phyloP scores from a whole-genome alignment of 37 sponge, comb jelly and placozoan species.

The Crambe crambe region DNA sequence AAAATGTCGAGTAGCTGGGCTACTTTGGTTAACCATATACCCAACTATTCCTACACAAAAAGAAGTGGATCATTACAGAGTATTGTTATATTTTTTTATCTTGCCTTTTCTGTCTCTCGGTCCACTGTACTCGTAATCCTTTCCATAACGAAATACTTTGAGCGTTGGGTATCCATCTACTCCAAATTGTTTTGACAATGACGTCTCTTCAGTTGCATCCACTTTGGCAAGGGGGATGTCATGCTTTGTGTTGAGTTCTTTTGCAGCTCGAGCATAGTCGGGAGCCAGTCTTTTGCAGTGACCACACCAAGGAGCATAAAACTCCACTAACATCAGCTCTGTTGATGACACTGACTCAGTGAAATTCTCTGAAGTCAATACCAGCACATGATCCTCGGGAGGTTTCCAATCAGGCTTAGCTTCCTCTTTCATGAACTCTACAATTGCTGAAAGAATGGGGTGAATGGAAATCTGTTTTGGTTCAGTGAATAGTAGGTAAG shows the following conservation, averaged over 20 bases:
- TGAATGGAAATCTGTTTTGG: too few species aligned
- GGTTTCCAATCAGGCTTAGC: slow-evolving; percentile 71
- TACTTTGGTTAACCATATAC: slow-evolving; percentile 57
- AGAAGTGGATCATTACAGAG: too few species aligned
- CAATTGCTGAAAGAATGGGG: slow-evolving; percentile 33
- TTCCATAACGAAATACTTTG: slow-evolving; percentile 62
- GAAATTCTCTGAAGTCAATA: slow-evolving; percentile 70
- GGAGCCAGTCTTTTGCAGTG: slow-evolving; percentile 68
- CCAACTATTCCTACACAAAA: slow-evolving; percentile 39
- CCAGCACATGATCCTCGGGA: slow-evolving; percentile 64
- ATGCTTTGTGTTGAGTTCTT: slow-evolving; percentile 14
- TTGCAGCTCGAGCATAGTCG: slow-evolving; percentile 50
- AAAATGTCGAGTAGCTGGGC: slow-evolving; percentile 41
- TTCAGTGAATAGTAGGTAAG: neutral
- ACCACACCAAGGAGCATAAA: slow-evolving; percentile 91
- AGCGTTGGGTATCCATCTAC: slow-evolving; percentile 66
- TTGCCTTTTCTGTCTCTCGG: slow-evolving; percentile 51
- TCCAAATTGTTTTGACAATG: slow-evolving; percentile 52
- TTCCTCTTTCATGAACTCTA: slow-evolving; percentile 49
- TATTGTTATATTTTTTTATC: too few species aligned
- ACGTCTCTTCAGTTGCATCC: slow-evolving; percentile 60
- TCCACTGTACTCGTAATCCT: slow-evolving; percentile 60
- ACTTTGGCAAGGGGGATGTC: slow-evolving; percentile 62
- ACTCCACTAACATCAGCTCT: slow-evolving; percentile 81
- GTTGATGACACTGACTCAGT: slow-evolving; percentile 44